Evolutionary conservation across 2,113 vertebrate genomes (phyloP).

Genomic region (Peromyscus californicus): DNA sequence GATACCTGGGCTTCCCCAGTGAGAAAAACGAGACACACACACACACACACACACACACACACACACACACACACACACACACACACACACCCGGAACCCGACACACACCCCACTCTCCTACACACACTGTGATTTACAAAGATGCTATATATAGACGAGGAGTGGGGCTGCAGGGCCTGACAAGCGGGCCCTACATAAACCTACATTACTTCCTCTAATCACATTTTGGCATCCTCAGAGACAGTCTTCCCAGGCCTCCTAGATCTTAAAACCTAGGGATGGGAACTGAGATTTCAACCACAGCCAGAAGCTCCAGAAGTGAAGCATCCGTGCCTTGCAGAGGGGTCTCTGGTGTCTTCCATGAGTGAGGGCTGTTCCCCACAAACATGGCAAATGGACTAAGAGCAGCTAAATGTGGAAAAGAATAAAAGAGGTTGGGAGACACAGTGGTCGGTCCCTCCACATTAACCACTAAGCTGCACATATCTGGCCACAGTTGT

Average conservation of each 20-base stretch:
- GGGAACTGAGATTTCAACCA: not conserved
- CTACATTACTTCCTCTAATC: not conserved
- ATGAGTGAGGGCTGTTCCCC: not conserved
- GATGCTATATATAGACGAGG: not conserved
- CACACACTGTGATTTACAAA: not conserved
- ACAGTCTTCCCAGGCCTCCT: not conserved
- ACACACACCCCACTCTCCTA: not conserved
- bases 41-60: not conserved
- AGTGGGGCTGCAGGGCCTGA: not conserved
- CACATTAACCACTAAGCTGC: not conserved
- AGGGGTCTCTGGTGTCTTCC: not conserved
- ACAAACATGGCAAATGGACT: not conserved
- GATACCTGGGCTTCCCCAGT: not conserved
- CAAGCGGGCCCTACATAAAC: not conserved
- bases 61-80: too few species aligned
- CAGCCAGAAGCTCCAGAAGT: not conserved
- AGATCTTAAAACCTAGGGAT: not conserved
- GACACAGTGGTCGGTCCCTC: not conserved
- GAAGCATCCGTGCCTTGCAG: not conserved
- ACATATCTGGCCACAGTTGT: not conserved
- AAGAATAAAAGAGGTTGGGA: not conserved
- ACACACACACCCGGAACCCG: too few species aligned
- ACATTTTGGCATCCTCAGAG: not conserved
- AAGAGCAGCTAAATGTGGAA: not conserved
- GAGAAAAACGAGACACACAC: not conserved